phyloP scores from a whole-genome alignment of 2,113 vertebrate species.

The Caloenas nicobarica region DNA sequence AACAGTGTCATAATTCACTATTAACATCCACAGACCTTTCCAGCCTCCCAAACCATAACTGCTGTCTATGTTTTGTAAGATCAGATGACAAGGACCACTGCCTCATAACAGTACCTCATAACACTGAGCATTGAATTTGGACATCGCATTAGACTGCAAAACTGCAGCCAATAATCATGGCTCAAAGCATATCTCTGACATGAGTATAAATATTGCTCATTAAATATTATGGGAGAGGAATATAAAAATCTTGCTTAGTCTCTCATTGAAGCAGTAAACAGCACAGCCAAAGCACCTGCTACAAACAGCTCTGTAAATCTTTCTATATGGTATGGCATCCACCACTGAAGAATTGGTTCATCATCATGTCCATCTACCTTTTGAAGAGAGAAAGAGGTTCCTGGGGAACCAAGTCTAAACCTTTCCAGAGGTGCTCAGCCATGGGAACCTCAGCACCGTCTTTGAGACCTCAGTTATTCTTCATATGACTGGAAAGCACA shows the following conservation, averaged over 20 bases:
- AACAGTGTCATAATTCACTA: conserved; percentile 24
- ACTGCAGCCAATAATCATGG: not conserved
- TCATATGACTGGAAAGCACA: not conserved
- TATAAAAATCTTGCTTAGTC: conserved; percentile 26
- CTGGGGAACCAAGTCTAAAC: not conserved
- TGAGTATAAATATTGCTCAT: conserved; percentile 51
- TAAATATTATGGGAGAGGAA: conserved; percentile 49
- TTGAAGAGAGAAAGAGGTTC: not conserved
- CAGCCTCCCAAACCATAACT: not conserved
- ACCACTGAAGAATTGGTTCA: not conserved
- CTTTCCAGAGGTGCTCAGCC: not conserved
- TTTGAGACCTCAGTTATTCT: not conserved
- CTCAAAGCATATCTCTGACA: conserved; percentile 12
- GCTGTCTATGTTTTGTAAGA: not conserved
- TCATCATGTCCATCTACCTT: not conserved
- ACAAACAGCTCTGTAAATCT: not conserved
- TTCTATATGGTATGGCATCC: not conserved
- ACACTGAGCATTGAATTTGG: not conserved
- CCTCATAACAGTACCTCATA: not conserved
- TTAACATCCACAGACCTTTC: conserved; percentile 3
- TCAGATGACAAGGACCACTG: not conserved
- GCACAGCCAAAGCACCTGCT: not conserved
- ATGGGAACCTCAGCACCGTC: not conserved
- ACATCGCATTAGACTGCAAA: not conserved
- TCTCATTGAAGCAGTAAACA: conserved; percentile 16